Percentiles rank a stretch among this genome's conserved stretches.
Conservation (phyloP, 1,140 invertebrate genomes). For the Galleria mellonella region DNA sequence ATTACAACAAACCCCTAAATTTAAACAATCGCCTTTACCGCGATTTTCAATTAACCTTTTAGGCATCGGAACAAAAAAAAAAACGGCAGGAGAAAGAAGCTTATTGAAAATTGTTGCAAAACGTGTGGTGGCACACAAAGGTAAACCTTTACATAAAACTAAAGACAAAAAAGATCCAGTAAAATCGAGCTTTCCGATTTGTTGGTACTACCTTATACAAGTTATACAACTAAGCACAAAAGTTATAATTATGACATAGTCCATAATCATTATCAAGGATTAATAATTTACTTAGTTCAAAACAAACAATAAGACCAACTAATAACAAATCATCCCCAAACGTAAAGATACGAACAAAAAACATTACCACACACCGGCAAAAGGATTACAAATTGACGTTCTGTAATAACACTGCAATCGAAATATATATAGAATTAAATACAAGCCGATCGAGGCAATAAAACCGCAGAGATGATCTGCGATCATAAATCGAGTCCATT, state of each 20-base stretch:
- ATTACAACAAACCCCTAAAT: not conserved
- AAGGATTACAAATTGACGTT: slow-evolving; percentile 27
- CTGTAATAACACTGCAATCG: slow-evolving; percentile 15
- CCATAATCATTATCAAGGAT: no score
- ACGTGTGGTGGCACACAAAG: slow-evolving; percentile 16
- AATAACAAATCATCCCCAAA: no score
- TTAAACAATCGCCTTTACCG: slow-evolving; percentile 21
- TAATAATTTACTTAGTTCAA: no score
- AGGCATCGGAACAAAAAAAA: slow-evolving; percentile 31
- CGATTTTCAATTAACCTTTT: slow-evolving; percentile 31
- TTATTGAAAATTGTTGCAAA: slow-evolving; percentile 23
- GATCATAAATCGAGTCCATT: slow-evolving; percentile 49
- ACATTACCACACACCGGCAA: slow-evolving; percentile 10
- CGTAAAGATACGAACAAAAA: slow-evolving; percentile 2
- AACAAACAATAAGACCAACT: no score
- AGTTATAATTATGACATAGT: no score
- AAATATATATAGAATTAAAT: slow-evolving; percentile 33
- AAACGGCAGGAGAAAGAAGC: slow-evolving; percentile 21
- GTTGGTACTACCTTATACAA: no score
- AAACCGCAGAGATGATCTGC: slow-evolving; percentile 36
- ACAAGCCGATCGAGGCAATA: slow-evolving; percentile 24
- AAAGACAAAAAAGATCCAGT: slow-evolving; percentile 7
- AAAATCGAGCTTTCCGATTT: no score
- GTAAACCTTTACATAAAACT: slow-evolving; percentile 10
- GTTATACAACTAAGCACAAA: no score